Percentiles rank a stretch among this genome's conserved stretches.
Conservation (phyloP, 2,888 invertebrate genomes). For the Xylota segnis region DNA sequence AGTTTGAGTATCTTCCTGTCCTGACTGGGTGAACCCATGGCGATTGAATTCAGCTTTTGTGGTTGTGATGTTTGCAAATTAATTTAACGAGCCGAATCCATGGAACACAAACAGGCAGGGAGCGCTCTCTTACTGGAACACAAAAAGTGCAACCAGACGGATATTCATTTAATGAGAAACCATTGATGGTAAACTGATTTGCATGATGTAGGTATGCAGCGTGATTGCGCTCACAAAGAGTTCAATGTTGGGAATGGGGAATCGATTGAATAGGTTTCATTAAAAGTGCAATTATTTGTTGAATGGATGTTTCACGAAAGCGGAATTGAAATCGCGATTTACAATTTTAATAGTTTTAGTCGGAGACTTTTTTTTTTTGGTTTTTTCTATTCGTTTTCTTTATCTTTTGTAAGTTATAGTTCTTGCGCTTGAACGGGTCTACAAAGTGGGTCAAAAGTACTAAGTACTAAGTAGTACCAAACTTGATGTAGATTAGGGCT, state of each 20-base stretch:
- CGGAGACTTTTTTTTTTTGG: too few species aligned
- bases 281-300: constrained; percentile 29
- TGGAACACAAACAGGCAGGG: constrained; percentile 29
- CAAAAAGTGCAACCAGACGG: constrained; percentile 7
- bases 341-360: neutral
- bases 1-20: constrained; percentile 14
- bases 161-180: constrained; percentile 64
- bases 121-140: neutral
- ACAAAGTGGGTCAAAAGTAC: too few species aligned
- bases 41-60: constrained; percentile 60
- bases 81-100: constrained; percentile 71
- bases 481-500: too few species aligned
- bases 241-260: neutral
- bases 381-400: too few species aligned
- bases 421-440: too few species aligned
- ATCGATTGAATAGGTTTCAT: constrained; percentile 14
- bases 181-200: constrained; percentile 60
- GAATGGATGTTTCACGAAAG: constrained; percentile 6
- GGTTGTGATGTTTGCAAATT: constrained; percentile 73
- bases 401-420: too few species aligned
- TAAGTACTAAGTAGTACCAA: too few species aligned
- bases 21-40: constrained; percentile 37
- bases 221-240: neutral
- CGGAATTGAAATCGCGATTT: neutral
- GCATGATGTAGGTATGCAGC: constrained; percentile 40